Conservation (phyloP, 2,888 invertebrate genomes). For the Calameuta pallipes region DNA sequence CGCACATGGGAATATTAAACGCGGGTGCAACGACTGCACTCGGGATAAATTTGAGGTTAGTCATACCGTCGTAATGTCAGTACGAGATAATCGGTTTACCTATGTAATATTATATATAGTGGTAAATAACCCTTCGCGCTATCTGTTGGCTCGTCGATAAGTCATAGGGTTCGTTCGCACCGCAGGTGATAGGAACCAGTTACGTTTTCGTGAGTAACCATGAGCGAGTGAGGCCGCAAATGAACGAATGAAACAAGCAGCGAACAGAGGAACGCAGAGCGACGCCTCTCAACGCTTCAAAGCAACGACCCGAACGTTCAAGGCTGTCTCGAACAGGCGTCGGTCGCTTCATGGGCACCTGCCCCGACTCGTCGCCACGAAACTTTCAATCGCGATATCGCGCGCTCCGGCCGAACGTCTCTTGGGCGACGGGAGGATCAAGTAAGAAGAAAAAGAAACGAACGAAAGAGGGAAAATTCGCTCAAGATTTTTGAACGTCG, state of each 20-base stretch:
- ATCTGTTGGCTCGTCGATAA: not conserved
- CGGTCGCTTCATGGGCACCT: conserved; percentile 38
- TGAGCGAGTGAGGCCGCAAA: not conserved
- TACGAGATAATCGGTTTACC: not conserved
- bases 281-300: conserved; percentile 46
- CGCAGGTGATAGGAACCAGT: conserved; percentile 11
- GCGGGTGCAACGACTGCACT: not conserved
- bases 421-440: not conserved
- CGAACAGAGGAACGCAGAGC: conserved; percentile 29
- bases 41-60: not conserved
- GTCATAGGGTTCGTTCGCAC: conserved; percentile 4
- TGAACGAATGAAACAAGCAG: not conserved
- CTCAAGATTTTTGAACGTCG: not conserved
- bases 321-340: conserved; percentile 45
- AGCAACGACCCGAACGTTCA: conserved; percentile 54
- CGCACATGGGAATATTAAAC: not conserved
- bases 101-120: not conserved
- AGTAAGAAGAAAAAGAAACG: not conserved
- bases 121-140: not conserved
- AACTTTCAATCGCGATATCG: conserved; percentile 2
- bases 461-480: not conserved
- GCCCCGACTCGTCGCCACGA: conserved; percentile 28
- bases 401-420: not conserved
- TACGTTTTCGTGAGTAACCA: not conserved
- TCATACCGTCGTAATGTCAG: not conserved